Conservation (phyloP, 2,113 vertebrate genomes). For the Charadrius vociferus region DNA sequence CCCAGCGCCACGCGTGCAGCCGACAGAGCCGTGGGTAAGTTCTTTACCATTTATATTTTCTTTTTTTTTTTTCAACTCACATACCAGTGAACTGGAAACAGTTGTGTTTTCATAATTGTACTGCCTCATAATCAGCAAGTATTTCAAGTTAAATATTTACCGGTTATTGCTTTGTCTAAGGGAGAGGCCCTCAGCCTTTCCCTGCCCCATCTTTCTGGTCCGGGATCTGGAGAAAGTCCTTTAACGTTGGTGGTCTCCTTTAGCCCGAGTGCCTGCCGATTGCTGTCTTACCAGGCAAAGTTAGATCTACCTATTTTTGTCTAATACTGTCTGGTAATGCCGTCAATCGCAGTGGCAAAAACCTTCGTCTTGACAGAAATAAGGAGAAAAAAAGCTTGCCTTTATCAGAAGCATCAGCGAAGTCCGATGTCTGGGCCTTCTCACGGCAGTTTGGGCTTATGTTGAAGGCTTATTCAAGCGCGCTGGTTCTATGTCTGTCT, state of each 20-base stretch:
- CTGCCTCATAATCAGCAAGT: not conserved
- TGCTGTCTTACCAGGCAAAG: conserved; percentile 98
- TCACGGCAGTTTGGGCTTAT: not conserved
- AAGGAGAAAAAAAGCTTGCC: not conserved
- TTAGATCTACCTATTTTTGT: conserved; percentile 92
- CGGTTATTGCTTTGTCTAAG: not conserved
- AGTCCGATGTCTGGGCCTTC: not conserved
- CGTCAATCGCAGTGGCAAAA: conserved; percentile 84
- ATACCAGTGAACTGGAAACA: not conserved
- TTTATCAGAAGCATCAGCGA: not conserved
- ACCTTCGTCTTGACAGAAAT: conserved; percentile 45
- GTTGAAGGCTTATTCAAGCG: not conserved
- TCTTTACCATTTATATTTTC: fast-evolving
- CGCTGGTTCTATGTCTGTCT: not conserved
- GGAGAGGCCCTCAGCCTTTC: not conserved
- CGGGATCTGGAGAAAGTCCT: not conserved
- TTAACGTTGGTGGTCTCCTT: not conserved
- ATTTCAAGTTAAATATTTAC: conserved; percentile 22
- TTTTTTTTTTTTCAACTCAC: not conserved
- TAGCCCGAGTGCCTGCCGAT: conserved; percentile 80
- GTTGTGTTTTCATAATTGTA: not conserved
- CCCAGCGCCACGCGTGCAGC: not conserved
- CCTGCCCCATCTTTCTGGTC: not conserved
- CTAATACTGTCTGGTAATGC: conserved; percentile 99
- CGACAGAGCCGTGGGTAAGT: not conserved